Evolutionary conservation across 2,797 vertebrate genomes (phyloP).

Genomic region (Sebastes kiyomatsui): DNA sequence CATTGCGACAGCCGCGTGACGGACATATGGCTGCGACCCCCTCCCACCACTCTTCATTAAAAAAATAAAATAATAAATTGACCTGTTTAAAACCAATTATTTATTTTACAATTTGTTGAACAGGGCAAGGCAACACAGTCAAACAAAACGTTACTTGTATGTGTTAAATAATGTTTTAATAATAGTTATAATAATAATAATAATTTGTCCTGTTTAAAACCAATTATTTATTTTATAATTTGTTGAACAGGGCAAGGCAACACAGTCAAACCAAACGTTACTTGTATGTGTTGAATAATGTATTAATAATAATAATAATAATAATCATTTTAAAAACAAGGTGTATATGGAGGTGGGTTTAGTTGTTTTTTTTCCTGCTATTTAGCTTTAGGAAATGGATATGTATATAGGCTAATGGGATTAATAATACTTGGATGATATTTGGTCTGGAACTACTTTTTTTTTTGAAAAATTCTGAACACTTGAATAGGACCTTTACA

Average conservation of each 20-base stretch:
- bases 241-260: too few species aligned
- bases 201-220: neutral
- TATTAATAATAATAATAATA: too few species aligned
- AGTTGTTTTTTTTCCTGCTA: neutral
- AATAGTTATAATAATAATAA: too few species aligned
- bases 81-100: neutral
- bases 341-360: neutral
- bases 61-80: neutral
- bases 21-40: neutral
- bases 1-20: slow-evolving; percentile 23
- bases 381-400: neutral
- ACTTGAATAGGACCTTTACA: neutral
- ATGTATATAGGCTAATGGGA: too few species aligned
- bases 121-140: too few species aligned
- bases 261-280: neutral
- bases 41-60: neutral
- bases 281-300: neutral
- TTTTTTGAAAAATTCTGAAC: neutral
- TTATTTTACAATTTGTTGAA: too few species aligned
- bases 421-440: neutral
- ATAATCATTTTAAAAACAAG: neutral
- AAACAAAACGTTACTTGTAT: too few species aligned
- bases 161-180: too few species aligned
- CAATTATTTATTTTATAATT: accelerated
- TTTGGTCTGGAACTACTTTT: neutral